Evolutionary conservation across 2,797 vertebrate species (phyloP).

Genomic region (Rousettus madagascariensis): DNA sequence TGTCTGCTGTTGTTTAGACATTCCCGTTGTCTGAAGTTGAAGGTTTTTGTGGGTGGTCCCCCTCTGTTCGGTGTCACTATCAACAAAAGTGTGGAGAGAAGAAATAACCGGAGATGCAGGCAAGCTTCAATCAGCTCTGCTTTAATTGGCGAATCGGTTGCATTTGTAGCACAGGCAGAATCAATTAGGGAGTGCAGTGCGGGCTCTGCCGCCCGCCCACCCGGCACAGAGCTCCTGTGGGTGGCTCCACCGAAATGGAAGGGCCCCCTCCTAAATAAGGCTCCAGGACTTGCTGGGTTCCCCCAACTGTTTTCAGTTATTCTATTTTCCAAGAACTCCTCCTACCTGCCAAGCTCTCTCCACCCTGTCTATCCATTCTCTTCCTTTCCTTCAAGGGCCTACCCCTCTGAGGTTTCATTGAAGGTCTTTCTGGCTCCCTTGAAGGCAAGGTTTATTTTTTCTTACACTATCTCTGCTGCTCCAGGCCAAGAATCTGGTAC

Average conservation of each 20-base stretch:
- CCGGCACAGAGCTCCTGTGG: neutral
- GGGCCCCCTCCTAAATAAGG: neutral
- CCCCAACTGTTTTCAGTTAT: neutral
- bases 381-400: neutral
- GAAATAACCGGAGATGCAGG: neutral
- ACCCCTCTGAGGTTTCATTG: neutral
- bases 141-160: neutral
- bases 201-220: neutral
- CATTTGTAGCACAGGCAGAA: conserved; percentile 27
- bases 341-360: neutral
- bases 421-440: neutral
- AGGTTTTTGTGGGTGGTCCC: conserved; percentile 60
- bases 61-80: conserved; percentile 54
- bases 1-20: neutral
- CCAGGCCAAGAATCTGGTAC: too few relatives aligned
- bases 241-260: neutral
- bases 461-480: too few relatives aligned
- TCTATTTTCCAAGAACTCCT: neutral
- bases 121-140: conserved; percentile 5
- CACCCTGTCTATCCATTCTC: neutral
- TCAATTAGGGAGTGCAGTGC: neutral
- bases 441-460: neutral
- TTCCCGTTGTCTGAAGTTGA: conserved; percentile 4
- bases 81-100: conserved; percentile 13
- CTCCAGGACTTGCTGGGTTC: neutral